Conservation (phyloP, 2,113 vertebrate genomes). For the Amphiprion ocellaris region DNA sequence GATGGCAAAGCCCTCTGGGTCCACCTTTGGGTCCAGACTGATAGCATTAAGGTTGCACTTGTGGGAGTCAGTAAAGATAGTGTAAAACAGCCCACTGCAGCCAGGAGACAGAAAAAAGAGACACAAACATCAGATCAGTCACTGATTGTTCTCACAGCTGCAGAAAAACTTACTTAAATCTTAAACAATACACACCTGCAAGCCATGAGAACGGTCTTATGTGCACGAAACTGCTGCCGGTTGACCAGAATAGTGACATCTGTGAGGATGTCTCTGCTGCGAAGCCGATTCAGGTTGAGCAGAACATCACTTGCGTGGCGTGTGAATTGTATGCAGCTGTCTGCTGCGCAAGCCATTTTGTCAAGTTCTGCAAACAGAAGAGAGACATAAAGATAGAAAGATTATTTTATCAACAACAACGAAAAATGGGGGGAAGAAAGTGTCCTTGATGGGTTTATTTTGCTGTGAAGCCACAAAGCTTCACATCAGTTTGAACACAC, state of each 20-base stretch:
- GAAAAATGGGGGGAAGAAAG: background rate
- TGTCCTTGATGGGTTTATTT: background rate
- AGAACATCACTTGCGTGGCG: slow-evolving; percentile 97
- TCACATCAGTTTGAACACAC: no score
- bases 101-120: slow-evolving; percentile 20
- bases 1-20: slow-evolving; percentile 96
- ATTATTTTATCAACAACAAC: slow-evolving; percentile 8
- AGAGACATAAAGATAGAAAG: slow-evolving; percentile 4
- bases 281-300: slow-evolving; percentile 96
- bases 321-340: slow-evolving; percentile 99
- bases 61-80: slow-evolving; percentile 97
- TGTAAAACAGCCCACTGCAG: slow-evolving; percentile 95
- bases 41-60: slow-evolving; percentile 97
- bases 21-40: slow-evolving; percentile 96
- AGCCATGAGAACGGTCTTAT: slow-evolving; percentile 99
- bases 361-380: slow-evolving; percentile 76
- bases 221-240: slow-evolving; percentile 96
- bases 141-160: slow-evolving; percentile 20
- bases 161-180: background rate
- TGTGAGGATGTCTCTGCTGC: slow-evolving; percentile 94
- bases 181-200: slow-evolving; percentile 89
- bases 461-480: background rate
- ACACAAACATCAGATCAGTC: slow-evolving; percentile 36
- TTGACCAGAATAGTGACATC: slow-evolving; percentile 97
- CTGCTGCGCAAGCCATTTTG: slow-evolving; percentile 94